Base-by-base conservation (phyloP, 2,113 vertebrate species). In the Fukomys damarensis region DNA sequence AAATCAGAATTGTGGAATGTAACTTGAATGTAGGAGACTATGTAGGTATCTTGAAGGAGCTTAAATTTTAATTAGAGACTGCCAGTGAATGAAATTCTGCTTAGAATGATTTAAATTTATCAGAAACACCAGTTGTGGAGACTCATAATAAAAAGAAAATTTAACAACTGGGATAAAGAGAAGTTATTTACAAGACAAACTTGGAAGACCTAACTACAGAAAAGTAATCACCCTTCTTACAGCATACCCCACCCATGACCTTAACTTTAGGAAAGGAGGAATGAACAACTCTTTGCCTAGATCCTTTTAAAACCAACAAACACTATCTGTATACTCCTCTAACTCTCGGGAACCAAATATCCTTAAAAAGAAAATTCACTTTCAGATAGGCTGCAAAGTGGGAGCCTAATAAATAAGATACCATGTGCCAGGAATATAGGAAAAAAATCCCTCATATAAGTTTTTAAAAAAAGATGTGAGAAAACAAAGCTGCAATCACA, bases 101-200 rank as follows among this genome's bases (percentile, higher is more conserved):
- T 84, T 10, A 77, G 35, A 84, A 87, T 35, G 52, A 93, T 59
- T 74, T 94, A 92, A 86, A 92, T 87, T 85, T 84, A 87, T 66
- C 90, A 87, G 87, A 49, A 92, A 89, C 80, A 92, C 95, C 81
- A 58, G 4, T 7, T 85, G 84, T 72, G 80, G 86, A 88, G 87
- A 92, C 77, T 87, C 16, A 46, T n/a, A 76, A 77, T 38, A 70
- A 89, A 93, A 59, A 93, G 76, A 76, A 79, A 8, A 54, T 93
- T 77, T 70, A 79, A 20, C 74, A 66, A 52, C 54, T 6, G 89
- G 89, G 94, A 93, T 38, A 90, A 87, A 95, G 52, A 59, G 70
- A 28, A 86, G 74, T 43, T 86, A 43, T 22, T 72, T 46, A 54
- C 7, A 81, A 84, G 85, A 95, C 43, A 52, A 0, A 65, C 24